Evolutionary conservation across 2,113 vertebrate species (phyloP), one percentile per base, ranked within the genome.

Genomic region (Hippocampus mohnikei): DNA sequence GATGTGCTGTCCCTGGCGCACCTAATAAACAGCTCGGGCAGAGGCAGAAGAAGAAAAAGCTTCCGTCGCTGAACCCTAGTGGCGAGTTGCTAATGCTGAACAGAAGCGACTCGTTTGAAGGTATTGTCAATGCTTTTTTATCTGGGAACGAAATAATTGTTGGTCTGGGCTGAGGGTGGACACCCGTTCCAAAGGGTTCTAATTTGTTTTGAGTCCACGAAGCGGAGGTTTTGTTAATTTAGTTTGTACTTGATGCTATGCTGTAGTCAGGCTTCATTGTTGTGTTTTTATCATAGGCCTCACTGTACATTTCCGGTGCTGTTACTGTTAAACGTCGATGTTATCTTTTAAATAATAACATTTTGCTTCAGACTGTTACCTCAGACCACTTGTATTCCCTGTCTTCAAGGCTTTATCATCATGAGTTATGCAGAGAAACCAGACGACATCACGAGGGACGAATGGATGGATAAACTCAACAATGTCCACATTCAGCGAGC

Each of bases 371-470:
- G 46, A 50, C 46, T 50, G 15, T 50, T 50, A 50, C 16, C 12
- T 12, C 1, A 72, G 27, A 60, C 12, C 16, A 33, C 16, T 60
- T 64, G 3, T 52, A 6, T 41, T 59, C 29, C 6, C 21, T 37
- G 5, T 46, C 3, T 65, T 50, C 2, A 25, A 87, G 87, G 75
- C 73, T 65, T 70, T 27, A 50, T 66, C 81, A 90, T 61, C 71
- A 98, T 99, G 97, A 99, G 96, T 93, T 99, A 97, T 91, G 83
- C 96, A 70, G 97, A 99, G 91, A 99, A 99, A 86, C 93, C 95
- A 66, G 97, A 99, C 81, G 97, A 98, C 84, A 94, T 98, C 88
- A 97, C 97, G 1, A 96, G 94, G 90, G 97, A 99, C 76, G 97
- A 99, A 79, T 99, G 97, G 97, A 95, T 99, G 96, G 97, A 99